phyloP scores from a whole-genome alignment of 2,888 invertebrate genomes.

The Leptinotarsa rubiginosa region DNA sequence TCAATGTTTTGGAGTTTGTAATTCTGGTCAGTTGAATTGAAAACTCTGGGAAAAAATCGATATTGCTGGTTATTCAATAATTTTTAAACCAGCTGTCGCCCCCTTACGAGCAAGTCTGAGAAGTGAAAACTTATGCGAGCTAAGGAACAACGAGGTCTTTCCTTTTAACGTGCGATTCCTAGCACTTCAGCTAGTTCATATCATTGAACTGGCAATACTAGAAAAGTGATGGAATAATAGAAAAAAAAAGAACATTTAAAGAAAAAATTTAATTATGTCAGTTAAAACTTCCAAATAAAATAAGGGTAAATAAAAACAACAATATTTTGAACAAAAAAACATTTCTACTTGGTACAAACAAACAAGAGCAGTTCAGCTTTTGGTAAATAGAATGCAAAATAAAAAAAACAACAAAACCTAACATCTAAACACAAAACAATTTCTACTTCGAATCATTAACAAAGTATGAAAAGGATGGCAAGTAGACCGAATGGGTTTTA shows the following conservation, averaged over 20 bases:
- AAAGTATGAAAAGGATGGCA: neutral
- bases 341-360: constrained; percentile 10
- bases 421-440: constrained; percentile 1
- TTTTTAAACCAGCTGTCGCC: too few relatives aligned
- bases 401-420: constrained; percentile 3
- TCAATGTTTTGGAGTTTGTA: too few relatives aligned
- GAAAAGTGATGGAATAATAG: neutral
- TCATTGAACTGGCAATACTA: too few relatives aligned
- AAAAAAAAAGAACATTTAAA: neutral
- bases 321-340: constrained; percentile 16
- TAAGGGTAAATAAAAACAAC: constrained; percentile 10
- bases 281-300: constrained; percentile 18
- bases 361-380: constrained; percentile 5
- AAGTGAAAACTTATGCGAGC: too few relatives aligned
- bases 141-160: too few relatives aligned
- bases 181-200: too few relatives aligned
- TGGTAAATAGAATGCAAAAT: constrained; percentile 1
- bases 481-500: neutral
- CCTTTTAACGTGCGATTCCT: too few relatives aligned
- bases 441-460: neutral
- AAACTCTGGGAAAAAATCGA: too few relatives aligned
- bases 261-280: constrained; percentile 4
- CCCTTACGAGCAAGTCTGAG: too few relatives aligned
- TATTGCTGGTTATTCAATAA: too few relatives aligned
- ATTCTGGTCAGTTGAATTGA: too few relatives aligned